Conservation (phyloP, 2,797 vertebrate species). For the Anabacerthia variegaticeps region DNA sequence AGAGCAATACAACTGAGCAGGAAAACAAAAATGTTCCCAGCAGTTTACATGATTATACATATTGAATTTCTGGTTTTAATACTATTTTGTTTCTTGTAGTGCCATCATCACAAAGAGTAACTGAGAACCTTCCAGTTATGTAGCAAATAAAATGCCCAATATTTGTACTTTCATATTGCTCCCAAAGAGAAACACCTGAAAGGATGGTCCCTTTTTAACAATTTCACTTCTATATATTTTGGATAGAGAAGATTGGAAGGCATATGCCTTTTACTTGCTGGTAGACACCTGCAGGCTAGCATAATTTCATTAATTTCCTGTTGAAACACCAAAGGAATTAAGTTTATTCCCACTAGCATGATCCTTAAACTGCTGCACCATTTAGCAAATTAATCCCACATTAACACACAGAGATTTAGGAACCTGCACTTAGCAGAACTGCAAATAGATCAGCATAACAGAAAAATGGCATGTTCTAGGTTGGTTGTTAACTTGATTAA, state of each 20-base stretch:
- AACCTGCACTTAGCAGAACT: background rate
- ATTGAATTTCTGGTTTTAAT: background rate
- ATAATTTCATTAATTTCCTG: background rate
- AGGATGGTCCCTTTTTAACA: background rate
- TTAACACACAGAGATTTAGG: background rate
- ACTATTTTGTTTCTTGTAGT: background rate
- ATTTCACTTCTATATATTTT: background rate
- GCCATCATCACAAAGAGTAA: background rate
- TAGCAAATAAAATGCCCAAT: background rate
- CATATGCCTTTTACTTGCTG: background rate
- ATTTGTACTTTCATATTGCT: background rate
- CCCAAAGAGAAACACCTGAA: background rate
- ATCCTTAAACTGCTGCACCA: background rate
- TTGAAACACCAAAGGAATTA: background rate
- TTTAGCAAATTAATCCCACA: background rate
- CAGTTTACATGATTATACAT: background rate
- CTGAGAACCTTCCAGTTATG: background rate
- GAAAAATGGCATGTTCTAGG: background rate
- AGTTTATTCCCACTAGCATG: background rate
- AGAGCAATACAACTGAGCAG: background rate
- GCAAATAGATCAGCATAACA: background rate
- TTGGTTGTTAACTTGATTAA: background rate
- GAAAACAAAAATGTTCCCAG: background rate
- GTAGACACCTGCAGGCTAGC: background rate
- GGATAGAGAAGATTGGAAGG: background rate